Evolutionary conservation across 2,888 invertebrate species (phyloP).

Genomic region (Liodrosophila aerea): DNA sequence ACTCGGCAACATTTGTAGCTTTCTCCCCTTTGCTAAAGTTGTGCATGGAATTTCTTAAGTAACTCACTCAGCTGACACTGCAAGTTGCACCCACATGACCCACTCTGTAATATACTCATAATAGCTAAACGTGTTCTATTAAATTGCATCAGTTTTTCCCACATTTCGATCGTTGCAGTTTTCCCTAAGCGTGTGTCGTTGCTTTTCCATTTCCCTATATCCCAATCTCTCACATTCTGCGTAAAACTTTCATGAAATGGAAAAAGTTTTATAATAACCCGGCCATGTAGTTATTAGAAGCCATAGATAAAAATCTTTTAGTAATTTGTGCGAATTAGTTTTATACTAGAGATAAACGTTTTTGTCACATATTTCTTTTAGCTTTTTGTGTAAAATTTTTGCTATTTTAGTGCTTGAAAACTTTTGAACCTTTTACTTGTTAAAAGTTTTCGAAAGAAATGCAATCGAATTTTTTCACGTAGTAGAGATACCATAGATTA

Average conservation of each 20-base stretch:
- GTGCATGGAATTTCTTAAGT: constrained; percentile 42
- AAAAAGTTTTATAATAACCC: constrained; percentile 67
- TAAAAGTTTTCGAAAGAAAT: constrained; percentile 20
- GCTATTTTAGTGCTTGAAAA: constrained; percentile 17
- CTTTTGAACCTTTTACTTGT: constrained; percentile 15
- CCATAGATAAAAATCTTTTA: constrained; percentile 44
- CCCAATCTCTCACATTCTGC: constrained; percentile 2
- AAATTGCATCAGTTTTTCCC: constrained; percentile 60
- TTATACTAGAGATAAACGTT: constrained; percentile 33
- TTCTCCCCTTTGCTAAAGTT: constrained; percentile 34
- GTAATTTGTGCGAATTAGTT: constrained; percentile 57
- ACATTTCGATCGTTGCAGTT: constrained; percentile 60
- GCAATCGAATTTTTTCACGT: constrained; percentile 4
- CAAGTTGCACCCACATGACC: neutral
- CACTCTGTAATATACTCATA: constrained; percentile 12
- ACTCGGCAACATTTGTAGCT: constrained; percentile 38
- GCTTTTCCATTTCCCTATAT: constrained; percentile 16
- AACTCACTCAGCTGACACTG: neutral
- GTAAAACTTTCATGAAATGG: constrained; percentile 58
- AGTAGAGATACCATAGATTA: constrained; percentile 1
- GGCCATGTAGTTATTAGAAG: constrained; percentile 59
- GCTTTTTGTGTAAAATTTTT: constrained; percentile 5
- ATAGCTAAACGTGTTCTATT: constrained; percentile 48
- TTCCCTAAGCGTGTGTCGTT: constrained; percentile 46
- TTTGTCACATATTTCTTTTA: constrained; percentile 15